Evolutionary conservation across 2,113 vertebrate species (phyloP).

Genomic region (Malaclemys terrapin): DNA sequence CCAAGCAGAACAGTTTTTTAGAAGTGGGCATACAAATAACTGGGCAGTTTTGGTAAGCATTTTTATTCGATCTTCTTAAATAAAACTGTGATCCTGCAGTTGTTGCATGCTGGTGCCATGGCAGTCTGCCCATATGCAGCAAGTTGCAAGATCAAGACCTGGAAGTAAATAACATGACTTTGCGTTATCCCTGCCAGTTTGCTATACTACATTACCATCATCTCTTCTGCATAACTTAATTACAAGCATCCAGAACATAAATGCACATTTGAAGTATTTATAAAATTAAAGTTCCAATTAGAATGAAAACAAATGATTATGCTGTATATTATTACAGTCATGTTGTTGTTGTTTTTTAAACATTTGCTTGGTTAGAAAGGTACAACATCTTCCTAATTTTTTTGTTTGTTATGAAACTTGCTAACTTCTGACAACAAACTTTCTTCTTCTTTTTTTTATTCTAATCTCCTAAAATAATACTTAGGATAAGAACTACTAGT

Average conservation of each 20-base stretch:
- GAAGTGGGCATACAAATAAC: slow-evolving; percentile 97
- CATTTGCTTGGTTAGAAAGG: neutral
- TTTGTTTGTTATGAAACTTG: neutral
- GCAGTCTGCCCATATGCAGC: neutral
- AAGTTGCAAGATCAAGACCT: neutral
- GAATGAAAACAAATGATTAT: neutral
- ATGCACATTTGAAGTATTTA: neutral
- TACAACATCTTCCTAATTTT: neutral
- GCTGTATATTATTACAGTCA: neutral
- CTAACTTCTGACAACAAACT: slow-evolving; percentile 3
- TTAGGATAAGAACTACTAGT: slow-evolving; percentile 11
- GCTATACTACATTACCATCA: neutral
- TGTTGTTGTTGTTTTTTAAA: neutral
- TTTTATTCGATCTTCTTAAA: neutral
- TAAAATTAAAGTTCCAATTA: neutral
- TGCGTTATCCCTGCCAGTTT: neutral
- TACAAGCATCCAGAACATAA: neutral
- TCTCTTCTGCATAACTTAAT: neutral
- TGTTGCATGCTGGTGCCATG: neutral
- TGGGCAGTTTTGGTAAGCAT: slow-evolving; percentile 95
- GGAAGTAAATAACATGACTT: neutral
- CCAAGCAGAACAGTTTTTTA: slow-evolving; percentile 90
- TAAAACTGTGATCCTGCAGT: neutral
- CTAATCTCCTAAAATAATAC: neutral
- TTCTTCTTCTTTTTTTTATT: neutral